Evolutionary conservation across 2,113 vertebrate species (phyloP), one percentile per base, ranked within the genome.

Genomic region (Platichthys flesus): DNA sequence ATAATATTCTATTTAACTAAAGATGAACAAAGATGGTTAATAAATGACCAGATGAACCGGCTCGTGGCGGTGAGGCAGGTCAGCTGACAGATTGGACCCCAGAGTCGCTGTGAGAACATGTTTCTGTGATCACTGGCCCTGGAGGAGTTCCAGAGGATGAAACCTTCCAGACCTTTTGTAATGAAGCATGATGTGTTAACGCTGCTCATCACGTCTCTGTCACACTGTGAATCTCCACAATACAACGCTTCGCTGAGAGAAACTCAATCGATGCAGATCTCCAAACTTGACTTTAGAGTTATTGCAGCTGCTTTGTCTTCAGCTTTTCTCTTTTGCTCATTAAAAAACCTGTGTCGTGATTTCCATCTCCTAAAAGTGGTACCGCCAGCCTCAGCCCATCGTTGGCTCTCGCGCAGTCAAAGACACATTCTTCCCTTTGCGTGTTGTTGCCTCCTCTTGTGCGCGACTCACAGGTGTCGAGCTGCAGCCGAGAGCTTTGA

Each of bases 401-500:
- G 55, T 71, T 76, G 65, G 42, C 71, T 71, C 28, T 58, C 31
- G 1, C 31, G 7, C 31, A 35, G 6, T 35, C 3, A 37, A 37
- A 37, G 35, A 37, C 1, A 37, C 4, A 16, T 67, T 76, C 66
- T 74, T 71, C 37, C n/a, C n/a, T 24, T 15, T 31, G 26, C 2
- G 61, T 40, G 18, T 52, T 71, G 54, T 69, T 77, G 40, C 37
- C 10, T 3, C 55, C 21, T 3, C 59, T 54, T 16, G 26, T 81
- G 60, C 60, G 7, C 63, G 2, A 57, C 58, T 79, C 54, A 35
- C 52, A 55, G 65, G 24, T 26, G 28, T 40, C 6, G 6, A 56
- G 45, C 20, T 23, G n/a, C 72, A 62, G 31, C 76, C 45, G 47
- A 80, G 71, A 20, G 57, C 85, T 89, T 91, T 89, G 82, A 90